Percentiles rank a stretch among this genome's conserved stretches.
Conservation (phyloP, 2,888 invertebrate species). For the Thera britannica region DNA sequence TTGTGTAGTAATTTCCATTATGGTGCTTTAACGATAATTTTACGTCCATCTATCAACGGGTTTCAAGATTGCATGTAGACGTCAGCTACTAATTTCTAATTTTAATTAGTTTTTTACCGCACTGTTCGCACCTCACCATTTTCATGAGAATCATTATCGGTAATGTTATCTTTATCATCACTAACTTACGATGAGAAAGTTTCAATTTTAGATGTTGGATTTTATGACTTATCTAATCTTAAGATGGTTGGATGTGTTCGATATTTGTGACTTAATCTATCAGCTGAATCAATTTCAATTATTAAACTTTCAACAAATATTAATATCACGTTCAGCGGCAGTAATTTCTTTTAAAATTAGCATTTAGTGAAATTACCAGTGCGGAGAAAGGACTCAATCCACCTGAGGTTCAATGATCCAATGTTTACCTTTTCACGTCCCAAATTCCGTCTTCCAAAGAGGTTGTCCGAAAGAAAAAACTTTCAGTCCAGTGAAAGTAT, state of each 20-base stretch:
- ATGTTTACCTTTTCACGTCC: conserved; percentile 64
- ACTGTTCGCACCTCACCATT: conserved; percentile 24
- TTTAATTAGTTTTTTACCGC: conserved; percentile 36
- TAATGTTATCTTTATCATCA: neutral
- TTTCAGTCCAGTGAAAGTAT: conserved; percentile 85
- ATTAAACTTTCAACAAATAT: too few relatives aligned
- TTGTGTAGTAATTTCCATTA: neutral
- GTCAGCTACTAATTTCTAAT: conserved; percentile 37
- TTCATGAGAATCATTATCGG: conserved; percentile 12
- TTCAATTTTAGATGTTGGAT: too few relatives aligned
- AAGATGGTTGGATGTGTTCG: too few relatives aligned
- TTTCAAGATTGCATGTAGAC: conserved; percentile 11
- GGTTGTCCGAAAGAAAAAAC: conserved; percentile 80
- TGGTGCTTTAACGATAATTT: too few relatives aligned
- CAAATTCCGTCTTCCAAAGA: conserved; percentile 67
- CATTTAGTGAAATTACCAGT: too few relatives aligned
- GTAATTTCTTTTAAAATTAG: too few relatives aligned
- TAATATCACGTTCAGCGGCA: too few relatives aligned
- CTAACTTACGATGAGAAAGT: neutral
- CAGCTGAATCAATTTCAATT: too few relatives aligned
- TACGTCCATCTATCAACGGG: neutral
- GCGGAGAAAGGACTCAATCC: too few relatives aligned
- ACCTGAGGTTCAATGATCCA: conserved; percentile 1
- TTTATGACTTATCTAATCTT: too few relatives aligned
- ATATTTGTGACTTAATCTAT: too few relatives aligned